Conservation (phyloP, 1,140 invertebrate species). For the Polypedilum pembai region DNA sequence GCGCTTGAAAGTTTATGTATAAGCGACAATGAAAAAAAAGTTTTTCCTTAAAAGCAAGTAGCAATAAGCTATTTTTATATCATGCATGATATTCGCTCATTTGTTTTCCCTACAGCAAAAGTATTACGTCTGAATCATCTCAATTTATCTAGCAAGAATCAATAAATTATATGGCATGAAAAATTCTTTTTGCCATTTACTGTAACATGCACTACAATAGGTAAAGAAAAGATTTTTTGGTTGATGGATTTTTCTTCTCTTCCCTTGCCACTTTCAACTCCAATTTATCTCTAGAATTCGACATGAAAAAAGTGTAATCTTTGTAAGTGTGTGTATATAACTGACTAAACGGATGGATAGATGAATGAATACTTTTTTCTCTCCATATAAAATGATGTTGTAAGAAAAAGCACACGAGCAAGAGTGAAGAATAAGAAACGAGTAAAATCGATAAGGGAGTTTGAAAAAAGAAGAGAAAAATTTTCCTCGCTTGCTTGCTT, state of each 20-base stretch:
- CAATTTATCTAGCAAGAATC: slow-evolving; percentile 1
- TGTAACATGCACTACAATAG: too few relatives aligned
- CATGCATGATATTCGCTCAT: not conserved
- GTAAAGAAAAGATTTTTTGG: not conserved
- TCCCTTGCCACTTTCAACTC: not conserved
- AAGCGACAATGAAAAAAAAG: too few relatives aligned
- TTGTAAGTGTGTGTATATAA: too few relatives aligned
- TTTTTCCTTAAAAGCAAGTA: too few relatives aligned
- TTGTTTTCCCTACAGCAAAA: not conserved
- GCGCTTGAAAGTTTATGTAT: too few relatives aligned
- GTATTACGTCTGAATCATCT: not conserved
- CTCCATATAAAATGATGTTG: not conserved
- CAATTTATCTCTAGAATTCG: not conserved
- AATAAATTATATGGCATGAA: slow-evolving; percentile 1
- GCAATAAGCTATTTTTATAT: too few relatives aligned
- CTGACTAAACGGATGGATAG: too few relatives aligned
- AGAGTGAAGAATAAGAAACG: not conserved
- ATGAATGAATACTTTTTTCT: not conserved
- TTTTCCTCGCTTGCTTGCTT: too few relatives aligned
- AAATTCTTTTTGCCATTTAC: too few relatives aligned
- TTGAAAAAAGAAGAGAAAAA: not conserved
- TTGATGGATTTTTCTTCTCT: not conserved
- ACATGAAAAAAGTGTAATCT: too few relatives aligned
- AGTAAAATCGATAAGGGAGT: not conserved
- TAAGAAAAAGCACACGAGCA: not conserved